Conservation (phyloP, 2,113 vertebrate genomes). For the Sterna hirundo region DNA sequence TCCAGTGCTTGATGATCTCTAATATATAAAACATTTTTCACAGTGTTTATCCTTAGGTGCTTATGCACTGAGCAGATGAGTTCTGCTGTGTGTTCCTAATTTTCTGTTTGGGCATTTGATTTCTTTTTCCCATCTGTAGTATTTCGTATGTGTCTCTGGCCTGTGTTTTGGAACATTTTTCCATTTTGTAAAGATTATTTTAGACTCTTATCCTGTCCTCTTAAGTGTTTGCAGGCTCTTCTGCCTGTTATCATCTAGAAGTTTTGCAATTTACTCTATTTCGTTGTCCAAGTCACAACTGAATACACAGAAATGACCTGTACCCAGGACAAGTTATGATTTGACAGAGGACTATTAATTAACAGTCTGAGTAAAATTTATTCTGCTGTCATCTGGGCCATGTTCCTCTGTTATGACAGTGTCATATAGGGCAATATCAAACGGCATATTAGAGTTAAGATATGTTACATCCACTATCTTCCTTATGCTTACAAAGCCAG, state of each 20-base stretch:
- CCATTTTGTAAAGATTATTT: background rate
- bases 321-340: background rate
- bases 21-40: background rate
- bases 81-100: background rate
- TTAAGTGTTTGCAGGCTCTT: background rate
- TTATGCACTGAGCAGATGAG: background rate
- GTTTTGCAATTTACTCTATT: background rate
- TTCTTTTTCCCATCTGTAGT: background rate
- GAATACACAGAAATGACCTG: background rate
- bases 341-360: background rate
- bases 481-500: background rate
- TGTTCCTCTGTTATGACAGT: background rate
- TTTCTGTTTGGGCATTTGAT: background rate
- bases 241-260: background rate
- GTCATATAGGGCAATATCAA: background rate
- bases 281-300: background rate
- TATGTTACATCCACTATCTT: background rate
- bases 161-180: background rate
- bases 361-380: background rate
- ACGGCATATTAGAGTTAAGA: background rate
- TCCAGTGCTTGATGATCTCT: background rate
- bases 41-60: background rate
- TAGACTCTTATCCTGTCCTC: background rate
- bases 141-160: background rate
- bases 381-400: background rate